Percentiles rank a stretch among this genome's conserved stretches.
Evolutionary conservation across 2,888 invertebrate species (phyloP).

Genomic region (Halictus quadricinctus): DNA sequence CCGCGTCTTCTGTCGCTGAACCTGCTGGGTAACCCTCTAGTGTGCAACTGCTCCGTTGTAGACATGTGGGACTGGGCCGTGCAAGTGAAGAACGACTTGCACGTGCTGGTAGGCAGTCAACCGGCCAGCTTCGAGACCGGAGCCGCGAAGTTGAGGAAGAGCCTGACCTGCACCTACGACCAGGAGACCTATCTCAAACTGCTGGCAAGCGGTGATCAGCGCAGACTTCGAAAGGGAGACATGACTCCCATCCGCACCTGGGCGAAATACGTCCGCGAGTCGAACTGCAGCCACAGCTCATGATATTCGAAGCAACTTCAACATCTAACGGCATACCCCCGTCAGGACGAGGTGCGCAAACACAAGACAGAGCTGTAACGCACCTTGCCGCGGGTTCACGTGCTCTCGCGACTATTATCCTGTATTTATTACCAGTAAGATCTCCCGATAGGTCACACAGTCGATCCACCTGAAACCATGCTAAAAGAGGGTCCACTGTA

Average conservation of each 20-base stretch:
- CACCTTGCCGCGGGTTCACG: neutral
- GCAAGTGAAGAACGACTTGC: conserved; percentile 86
- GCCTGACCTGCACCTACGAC: conserved; percentile 86
- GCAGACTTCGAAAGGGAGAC: conserved; percentile 85
- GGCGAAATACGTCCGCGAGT: conserved; percentile 89
- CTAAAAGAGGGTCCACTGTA: neutral
- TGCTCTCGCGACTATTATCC: conserved; percentile 4
- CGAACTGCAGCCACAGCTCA: conserved; percentile 84
- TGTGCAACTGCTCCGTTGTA: conserved; percentile 87
- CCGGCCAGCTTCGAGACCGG: conserved; percentile 86
- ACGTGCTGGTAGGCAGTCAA: conserved; percentile 87
- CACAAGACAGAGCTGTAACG: conserved; percentile 41
- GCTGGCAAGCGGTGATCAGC: conserved; percentile 80
- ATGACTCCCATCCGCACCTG: conserved; percentile 87
- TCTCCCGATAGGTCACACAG: neutral
- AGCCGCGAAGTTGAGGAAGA: conserved; percentile 86
- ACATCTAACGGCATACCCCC: conserved; percentile 64
- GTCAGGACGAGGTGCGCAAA: conserved; percentile 43
- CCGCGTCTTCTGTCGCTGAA: conserved; percentile 85
- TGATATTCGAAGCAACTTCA: conserved; percentile 72
- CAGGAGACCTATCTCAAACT: conserved; percentile 81
- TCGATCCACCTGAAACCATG: neutral
- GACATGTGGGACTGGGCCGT: conserved; percentile 90
- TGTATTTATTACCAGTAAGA: conserved; percentile 8
- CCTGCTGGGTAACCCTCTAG: conserved; percentile 87